These are phyloP conservation scores for Bellardia bayeri DNA, from an alignment of 2,888 invertebrate genomes.

Conservation along the genomic window DNA sequence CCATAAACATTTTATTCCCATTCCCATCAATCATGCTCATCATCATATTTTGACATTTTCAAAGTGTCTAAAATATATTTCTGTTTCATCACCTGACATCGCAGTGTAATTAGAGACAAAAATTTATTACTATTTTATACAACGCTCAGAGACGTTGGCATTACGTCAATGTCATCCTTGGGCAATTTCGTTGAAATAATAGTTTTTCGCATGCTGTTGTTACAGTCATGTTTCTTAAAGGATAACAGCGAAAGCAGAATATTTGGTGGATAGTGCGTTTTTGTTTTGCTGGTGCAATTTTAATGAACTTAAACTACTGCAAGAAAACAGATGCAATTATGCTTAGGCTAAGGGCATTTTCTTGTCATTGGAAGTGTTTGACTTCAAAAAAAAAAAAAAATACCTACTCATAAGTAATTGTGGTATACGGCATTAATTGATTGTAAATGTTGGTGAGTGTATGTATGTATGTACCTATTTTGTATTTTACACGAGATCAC, in stretches of 20 bases:
- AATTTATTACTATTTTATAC: constrained; percentile 60
- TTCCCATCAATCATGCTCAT: constrained; percentile 18
- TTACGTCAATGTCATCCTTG: constrained; percentile 42
- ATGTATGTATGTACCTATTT: background rate
- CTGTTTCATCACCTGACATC: constrained; percentile 60
- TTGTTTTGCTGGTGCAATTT: constrained; percentile 13
- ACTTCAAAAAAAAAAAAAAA: background rate
- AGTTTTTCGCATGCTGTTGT: background rate
- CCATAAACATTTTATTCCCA: background rate
- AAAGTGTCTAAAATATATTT: constrained; percentile 57
- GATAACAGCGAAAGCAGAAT: constrained; percentile 22
- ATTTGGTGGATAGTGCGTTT: background rate
- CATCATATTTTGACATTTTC: constrained; percentile 48
- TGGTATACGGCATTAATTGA: background rate
- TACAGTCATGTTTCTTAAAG: constrained; percentile 1
- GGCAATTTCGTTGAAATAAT: constrained; percentile 33
- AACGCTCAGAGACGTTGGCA: constrained; percentile 10
- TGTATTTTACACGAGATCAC: background rate
- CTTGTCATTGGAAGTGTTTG: constrained; percentile 15
- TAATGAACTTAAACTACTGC: constrained; percentile 22
- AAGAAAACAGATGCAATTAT: constrained; percentile 48
- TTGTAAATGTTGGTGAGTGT: background rate
- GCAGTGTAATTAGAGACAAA: constrained; percentile 15
- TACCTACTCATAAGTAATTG: background rate
- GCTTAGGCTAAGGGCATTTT: background rate